These are phyloP conservation scores for Bothrops jararaca DNA, from an alignment of 2,113 vertebrate species.

Conservation along the genomic window DNA sequence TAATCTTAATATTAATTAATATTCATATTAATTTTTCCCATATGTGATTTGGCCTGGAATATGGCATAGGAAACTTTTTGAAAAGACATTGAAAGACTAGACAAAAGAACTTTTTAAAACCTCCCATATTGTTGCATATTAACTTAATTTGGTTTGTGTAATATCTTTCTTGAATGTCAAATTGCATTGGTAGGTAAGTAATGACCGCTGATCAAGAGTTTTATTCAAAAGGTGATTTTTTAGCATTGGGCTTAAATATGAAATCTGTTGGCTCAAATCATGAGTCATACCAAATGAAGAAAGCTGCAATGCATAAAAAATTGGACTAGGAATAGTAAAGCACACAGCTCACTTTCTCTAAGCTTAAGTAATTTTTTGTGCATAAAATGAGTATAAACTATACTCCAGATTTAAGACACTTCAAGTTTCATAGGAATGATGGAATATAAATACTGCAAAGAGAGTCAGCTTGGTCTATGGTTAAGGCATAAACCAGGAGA, in stretches of 20 bases:
- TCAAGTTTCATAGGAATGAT: not conserved
- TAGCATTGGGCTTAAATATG: slow-evolving; percentile 51
- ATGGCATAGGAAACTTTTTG: not conserved
- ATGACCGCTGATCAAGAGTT: slow-evolving; percentile 33
- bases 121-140: not conserved
- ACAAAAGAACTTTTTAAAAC: slow-evolving; percentile 35
- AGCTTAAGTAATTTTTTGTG: not conserved
- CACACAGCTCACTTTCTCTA: not conserved
- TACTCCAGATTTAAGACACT: not conserved
- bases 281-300: slow-evolving; percentile 17
- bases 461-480: not conserved
- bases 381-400: not conserved
- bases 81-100: slow-evolving; percentile 12
- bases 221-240: slow-evolving; percentile 42
- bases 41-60: not conserved
- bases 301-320: not conserved
- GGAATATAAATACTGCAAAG: not conserved
- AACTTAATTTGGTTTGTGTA: slow-evolving; percentile 10
- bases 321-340: not conserved
- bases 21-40: not conserved
- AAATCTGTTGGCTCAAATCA: slow-evolving; percentile 42
- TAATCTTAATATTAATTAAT: not conserved
- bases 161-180: slow-evolving; percentile 41
- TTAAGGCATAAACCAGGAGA: not conserved
- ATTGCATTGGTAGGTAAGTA: slow-evolving; percentile 38